phyloP scores from a whole-genome alignment of 2,888 invertebrate genomes.

The Rotaria sp. region DNA sequence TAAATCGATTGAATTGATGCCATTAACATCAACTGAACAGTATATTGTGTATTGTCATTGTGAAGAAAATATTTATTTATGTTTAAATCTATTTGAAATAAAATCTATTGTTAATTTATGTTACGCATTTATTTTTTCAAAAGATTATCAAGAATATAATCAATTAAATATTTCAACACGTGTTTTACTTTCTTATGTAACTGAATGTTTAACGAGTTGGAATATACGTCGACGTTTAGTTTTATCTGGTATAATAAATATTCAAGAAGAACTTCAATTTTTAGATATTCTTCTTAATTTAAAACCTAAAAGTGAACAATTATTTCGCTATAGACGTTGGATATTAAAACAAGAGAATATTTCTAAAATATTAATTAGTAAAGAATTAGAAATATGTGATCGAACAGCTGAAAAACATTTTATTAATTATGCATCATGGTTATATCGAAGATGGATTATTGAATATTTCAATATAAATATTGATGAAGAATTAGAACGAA shows the following conservation, averaged over 20 bases:
- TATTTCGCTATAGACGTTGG: conserved; percentile 18
- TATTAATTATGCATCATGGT: conserved; percentile 20
- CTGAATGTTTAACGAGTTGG: conserved; percentile 29
- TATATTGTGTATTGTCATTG: background rate
- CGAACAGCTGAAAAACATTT: conserved; percentile 10
- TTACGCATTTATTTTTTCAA: background rate
- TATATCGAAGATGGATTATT: conserved; percentile 1
- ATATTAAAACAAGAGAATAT: background rate
- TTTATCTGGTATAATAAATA: background rate
- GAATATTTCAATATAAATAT: background rate
- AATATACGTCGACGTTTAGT: conserved; percentile 15
- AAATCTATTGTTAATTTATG: background rate
- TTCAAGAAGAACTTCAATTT: background rate
- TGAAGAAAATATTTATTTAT: conserved; percentile 9
- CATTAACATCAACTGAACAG: background rate
- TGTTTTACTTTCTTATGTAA: background rate
- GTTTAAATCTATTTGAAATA: background rate
- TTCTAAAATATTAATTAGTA: background rate
- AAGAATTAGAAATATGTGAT: conserved; percentile 10
- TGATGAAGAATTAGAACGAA: background rate
- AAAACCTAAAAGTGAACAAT: conserved; percentile 19
- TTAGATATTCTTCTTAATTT: background rate
- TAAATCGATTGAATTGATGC: conserved; percentile 3
- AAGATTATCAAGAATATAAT: background rate
- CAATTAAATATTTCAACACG: conserved; percentile 1